Conservation (phyloP, 2,888 invertebrate species). For the Tuberolachnus salignus region DNA sequence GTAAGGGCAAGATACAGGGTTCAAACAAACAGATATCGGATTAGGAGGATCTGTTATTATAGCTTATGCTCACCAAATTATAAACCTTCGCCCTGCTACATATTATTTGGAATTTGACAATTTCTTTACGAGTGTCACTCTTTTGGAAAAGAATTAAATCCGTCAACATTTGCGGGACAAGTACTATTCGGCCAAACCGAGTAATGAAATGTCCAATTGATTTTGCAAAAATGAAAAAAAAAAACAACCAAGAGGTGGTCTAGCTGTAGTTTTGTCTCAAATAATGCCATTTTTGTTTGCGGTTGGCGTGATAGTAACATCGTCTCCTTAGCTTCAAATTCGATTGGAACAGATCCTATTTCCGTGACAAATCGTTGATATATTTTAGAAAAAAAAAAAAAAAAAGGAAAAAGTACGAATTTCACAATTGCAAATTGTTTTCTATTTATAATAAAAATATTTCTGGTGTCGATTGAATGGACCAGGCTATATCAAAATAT, state of each 20-base stretch:
- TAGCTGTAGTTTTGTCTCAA: too few relatives aligned
- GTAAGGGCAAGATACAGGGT: constrained; percentile 4
- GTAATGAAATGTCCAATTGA: too few relatives aligned
- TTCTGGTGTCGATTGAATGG: constrained; percentile 1
- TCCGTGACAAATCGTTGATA: background rate
- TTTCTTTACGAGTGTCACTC: constrained; percentile 24
- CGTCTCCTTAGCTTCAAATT: constrained; percentile 15
- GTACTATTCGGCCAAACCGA: too few relatives aligned
- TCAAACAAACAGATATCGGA: constrained; percentile 30
- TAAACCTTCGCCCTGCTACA: constrained; percentile 13
- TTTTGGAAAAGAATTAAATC: constrained; percentile 20
- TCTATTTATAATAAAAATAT: constrained; percentile 21
- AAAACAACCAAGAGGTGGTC: too few relatives aligned
- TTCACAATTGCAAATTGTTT: constrained; percentile 14
- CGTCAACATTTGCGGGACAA: too few relatives aligned
- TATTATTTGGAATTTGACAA: constrained; percentile 46
- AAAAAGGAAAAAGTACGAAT: constrained; percentile 13
- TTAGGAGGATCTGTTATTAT: constrained; percentile 30
- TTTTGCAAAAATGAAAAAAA: too few relatives aligned
- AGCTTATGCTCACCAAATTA: constrained; percentile 25
- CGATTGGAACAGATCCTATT: constrained; percentile 18
- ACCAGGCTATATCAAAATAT: constrained; percentile 13
- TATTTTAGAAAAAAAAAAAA: background rate
- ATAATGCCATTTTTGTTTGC: too few relatives aligned
- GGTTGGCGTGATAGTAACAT: constrained; percentile 19